phyloP scores from a whole-genome alignment of 2,888 invertebrate species.

The Psylliodes chrysocephalus region DNA sequence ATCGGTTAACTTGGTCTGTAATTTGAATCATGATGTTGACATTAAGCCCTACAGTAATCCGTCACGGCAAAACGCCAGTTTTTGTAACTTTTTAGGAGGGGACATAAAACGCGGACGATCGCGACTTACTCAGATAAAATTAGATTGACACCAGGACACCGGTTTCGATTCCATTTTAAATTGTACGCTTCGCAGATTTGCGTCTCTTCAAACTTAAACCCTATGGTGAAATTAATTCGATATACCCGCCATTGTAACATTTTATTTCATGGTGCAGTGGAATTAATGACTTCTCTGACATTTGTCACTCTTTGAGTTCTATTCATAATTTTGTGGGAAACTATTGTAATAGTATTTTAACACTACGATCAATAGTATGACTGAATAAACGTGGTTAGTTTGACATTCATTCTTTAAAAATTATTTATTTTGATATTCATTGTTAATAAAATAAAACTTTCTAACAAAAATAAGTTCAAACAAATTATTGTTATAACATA shows the following conservation, averaged over 20 bases:
- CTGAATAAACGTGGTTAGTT: too few species aligned
- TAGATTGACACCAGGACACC: constrained; percentile 63
- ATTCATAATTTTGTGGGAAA: too few species aligned
- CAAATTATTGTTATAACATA: too few species aligned
- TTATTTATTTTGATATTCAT: too few species aligned
- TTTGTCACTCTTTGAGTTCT: constrained; percentile 35
- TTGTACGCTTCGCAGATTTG: constrained; percentile 60
- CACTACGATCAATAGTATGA: too few species aligned
- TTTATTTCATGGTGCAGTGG: constrained; percentile 32
- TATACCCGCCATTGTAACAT: constrained; percentile 51
- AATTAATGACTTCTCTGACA: constrained; percentile 41
- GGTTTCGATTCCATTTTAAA: constrained; percentile 64
- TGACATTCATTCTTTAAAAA: too few species aligned
- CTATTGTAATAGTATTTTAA: too few species aligned
- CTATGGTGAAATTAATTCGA: constrained; percentile 57
- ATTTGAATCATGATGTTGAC: constrained; percentile 65
- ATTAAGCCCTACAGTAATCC: constrained; percentile 64
- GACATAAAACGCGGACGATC: constrained; percentile 45
- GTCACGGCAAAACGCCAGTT: constrained; percentile 62
- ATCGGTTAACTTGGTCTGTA: constrained; percentile 57
- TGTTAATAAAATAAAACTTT: too few species aligned
- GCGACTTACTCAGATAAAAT: constrained; percentile 59
- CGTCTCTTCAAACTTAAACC: constrained; percentile 60
- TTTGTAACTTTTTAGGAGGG: constrained; percentile 54
- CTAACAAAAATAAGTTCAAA: too few species aligned